Conservation (phyloP, 2,888 invertebrate genomes). For the Oligia latruncula region DNA sequence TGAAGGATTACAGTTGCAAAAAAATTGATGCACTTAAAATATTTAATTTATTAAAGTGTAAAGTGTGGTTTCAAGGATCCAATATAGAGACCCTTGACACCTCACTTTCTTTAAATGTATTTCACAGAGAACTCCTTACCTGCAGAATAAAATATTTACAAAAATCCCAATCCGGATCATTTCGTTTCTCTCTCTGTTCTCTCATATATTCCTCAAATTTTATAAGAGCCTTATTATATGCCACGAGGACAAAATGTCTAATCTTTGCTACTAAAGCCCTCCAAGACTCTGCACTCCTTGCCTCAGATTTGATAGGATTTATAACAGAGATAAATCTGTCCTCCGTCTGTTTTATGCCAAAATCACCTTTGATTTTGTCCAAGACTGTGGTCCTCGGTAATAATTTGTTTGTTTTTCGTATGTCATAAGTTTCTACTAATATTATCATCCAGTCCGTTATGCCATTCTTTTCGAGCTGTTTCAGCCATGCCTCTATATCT, state of each 20-base stretch:
- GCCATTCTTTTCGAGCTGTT: conserved; percentile 93
- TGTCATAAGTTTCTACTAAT: conserved; percentile 97
- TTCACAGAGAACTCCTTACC: conserved; percentile 83
- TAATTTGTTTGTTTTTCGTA: conserved; percentile 97
- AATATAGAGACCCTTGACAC: too few relatives aligned
- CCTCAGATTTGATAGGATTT: conserved; percentile 97
- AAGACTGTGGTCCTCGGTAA: conserved; percentile 97
- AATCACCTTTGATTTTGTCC: conserved; percentile 98
- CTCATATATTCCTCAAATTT: conserved; percentile 97
- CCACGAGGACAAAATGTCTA: conserved; percentile 95
- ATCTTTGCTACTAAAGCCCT: conserved; percentile 95
- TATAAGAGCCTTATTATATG: conserved; percentile 96
- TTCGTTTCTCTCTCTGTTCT: conserved; percentile 96
- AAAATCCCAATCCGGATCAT: conserved; percentile 98
- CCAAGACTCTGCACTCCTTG: conserved; percentile 97
- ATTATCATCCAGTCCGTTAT: conserved; percentile 98
- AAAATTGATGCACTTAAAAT: not conserved
- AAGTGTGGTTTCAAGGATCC: not conserved
- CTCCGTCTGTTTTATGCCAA: conserved; percentile 95
- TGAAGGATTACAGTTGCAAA: not conserved
- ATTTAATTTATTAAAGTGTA: not conserved
- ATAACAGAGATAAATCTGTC: conserved; percentile 96
- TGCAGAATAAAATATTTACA: conserved; percentile 98
- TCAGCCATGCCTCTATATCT: conserved; percentile 97
- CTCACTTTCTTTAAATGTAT: too few relatives aligned